Evolutionary conservation across 2,113 vertebrate species (phyloP).

Genomic region (Bettongia penicillata): DNA sequence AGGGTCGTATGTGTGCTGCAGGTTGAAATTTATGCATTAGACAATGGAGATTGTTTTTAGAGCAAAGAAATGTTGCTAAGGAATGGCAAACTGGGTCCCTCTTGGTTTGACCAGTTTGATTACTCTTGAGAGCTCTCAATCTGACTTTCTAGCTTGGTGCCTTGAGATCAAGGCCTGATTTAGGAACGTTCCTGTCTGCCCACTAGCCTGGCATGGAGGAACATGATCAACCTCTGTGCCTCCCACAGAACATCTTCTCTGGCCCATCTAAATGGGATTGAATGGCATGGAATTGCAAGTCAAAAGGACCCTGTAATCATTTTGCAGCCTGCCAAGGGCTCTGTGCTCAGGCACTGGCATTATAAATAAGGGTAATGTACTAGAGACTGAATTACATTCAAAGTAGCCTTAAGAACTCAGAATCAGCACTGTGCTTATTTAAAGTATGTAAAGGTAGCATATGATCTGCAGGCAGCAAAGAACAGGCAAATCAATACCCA

Average conservation of each 20-base stretch:
- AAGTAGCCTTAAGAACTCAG: constrained; percentile 39
- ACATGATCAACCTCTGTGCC: not conserved
- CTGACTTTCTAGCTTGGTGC: not conserved
- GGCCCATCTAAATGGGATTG: constrained; percentile 75
- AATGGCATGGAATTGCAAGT: constrained; percentile 82
- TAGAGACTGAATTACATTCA: constrained; percentile 77
- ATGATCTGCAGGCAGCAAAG: constrained; percentile 62
- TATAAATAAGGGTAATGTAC: constrained; percentile 84
- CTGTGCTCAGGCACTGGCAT: constrained; percentile 52
- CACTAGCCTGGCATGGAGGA: not conserved
- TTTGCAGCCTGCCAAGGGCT: constrained; percentile 71
- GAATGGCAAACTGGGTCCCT: not conserved
- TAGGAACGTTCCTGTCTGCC: not conserved
- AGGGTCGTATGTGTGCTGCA: not conserved
- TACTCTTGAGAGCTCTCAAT: not conserved
- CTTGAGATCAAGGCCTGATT: not conserved
- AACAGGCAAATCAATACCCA: constrained; percentile 65
- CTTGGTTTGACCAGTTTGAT: not conserved
- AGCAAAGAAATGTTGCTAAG: not conserved
- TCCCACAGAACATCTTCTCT: constrained; percentile 66
- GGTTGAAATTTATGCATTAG: not conserved
- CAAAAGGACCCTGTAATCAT: constrained; percentile 83
- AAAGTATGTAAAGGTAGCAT: constrained; percentile 61
- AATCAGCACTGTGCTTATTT: constrained; percentile 56
- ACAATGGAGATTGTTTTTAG: not conserved